Percentiles rank a stretch among this genome's conserved stretches.
Conservation (phyloP, 2,888 invertebrate species). For the Pachycephus smyrnensis region DNA sequence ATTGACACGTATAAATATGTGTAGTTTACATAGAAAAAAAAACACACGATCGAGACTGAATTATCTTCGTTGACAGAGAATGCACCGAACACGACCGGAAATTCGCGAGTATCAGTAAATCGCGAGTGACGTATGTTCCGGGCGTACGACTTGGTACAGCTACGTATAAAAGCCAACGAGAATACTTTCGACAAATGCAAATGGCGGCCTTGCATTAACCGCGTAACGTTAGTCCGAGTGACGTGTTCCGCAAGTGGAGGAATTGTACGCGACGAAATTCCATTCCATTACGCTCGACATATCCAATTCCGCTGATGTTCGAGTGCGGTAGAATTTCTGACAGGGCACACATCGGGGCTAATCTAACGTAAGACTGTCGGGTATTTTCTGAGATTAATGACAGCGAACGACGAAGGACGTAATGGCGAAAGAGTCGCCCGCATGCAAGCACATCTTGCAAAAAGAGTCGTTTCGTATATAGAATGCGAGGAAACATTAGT, state of each 20-base stretch:
- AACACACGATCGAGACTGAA: not conserved
- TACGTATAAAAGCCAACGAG: not conserved
- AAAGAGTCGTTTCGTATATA: not conserved
- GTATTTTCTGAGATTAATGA: not conserved
- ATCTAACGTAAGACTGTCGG: not conserved
- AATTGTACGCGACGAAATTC: not conserved
- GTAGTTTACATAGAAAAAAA: not conserved
- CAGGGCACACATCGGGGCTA: not conserved
- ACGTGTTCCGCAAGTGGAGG: not conserved
- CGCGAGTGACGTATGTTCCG: not conserved
- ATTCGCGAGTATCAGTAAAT: not conserved
- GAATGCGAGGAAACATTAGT: not conserved
- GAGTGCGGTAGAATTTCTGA: not conserved
- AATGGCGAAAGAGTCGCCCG: not conserved
- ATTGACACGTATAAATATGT: not conserved
- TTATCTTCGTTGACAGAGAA: not conserved
- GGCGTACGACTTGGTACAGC: not conserved
- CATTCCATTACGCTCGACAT: not conserved
- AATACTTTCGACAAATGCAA: not conserved
- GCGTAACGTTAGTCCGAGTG: not conserved
- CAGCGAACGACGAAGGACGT: not conserved
- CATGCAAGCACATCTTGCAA: not conserved
- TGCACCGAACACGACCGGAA: not conserved
- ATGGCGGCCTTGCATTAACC: not conserved
- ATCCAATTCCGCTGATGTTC: not conserved